Conservation (phyloP, 2,113 vertebrate genomes). For the Procapra przewalskii region DNA sequence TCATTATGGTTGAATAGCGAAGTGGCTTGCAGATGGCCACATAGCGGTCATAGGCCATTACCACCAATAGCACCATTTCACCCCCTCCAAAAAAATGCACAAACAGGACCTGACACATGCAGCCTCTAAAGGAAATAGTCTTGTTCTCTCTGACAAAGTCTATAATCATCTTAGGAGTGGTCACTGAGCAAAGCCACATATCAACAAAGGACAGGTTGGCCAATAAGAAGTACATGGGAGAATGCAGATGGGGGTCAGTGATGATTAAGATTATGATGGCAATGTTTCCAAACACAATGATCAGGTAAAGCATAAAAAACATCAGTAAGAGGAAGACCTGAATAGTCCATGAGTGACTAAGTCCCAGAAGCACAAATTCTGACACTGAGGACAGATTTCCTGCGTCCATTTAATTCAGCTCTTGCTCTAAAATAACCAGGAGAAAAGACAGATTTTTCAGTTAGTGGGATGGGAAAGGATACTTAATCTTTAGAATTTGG, state of each 20-base stretch:
- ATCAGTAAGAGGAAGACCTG: constrained; percentile 38
- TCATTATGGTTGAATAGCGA: constrained; percentile 67
- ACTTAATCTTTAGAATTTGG: neutral
- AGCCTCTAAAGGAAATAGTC: constrained; percentile 49
- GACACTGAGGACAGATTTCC: constrained; percentile 35
- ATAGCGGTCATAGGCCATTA: constrained; percentile 74
- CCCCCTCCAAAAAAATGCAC: constrained; percentile 29
- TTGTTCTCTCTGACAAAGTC: constrained; percentile 45
- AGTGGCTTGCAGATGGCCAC: constrained; percentile 75
- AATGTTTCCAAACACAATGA: constrained; percentile 59
- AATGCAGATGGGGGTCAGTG: constrained; percentile 28
- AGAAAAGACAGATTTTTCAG: neutral
- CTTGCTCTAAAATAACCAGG: neutral
- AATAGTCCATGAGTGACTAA: constrained; percentile 1
- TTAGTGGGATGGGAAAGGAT: neutral
- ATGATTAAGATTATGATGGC: constrained; percentile 46
- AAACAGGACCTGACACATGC: constrained; percentile 63
- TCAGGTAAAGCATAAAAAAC: constrained; percentile 51
- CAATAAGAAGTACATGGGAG: constrained; percentile 59
- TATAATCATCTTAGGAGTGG: constrained; percentile 46
- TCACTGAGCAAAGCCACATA: constrained; percentile 47
- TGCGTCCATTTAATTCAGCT: constrained; percentile 20
- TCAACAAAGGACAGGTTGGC: constrained; percentile 59
- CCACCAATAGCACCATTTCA: constrained; percentile 60
- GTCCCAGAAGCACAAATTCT: constrained; percentile 65